Conservation (phyloP, 2,797 vertebrate species). For the Sebastes jordani region DNA sequence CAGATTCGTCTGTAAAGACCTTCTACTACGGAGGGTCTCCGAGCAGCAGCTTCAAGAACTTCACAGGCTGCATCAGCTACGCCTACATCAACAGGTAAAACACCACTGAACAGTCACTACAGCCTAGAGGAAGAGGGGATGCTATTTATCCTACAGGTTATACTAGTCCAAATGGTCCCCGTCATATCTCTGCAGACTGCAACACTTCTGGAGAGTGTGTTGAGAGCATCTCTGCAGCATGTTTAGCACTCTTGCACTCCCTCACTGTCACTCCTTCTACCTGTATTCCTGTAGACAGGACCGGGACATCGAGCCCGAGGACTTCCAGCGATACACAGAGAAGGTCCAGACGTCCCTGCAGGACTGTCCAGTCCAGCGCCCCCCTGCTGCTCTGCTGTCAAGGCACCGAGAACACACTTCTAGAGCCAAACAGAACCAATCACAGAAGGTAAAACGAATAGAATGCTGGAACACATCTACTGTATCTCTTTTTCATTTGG, state of each 20-base stretch:
- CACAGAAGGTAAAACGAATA: slow-evolving; percentile 83
- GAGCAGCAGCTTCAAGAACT: slow-evolving; percentile 87
- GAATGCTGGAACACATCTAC: not conserved
- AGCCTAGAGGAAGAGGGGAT: not conserved
- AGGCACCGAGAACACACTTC: slow-evolving; percentile 82
- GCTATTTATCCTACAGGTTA: not conserved
- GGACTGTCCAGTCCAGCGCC: slow-evolving; percentile 90
- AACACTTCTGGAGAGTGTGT: not conserved
- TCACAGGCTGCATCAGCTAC: slow-evolving; percentile 96
- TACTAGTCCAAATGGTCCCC: not conserved
- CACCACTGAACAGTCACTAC: not conserved
- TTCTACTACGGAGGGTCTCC: slow-evolving; percentile 94
- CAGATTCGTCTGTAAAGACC: slow-evolving; percentile 66
- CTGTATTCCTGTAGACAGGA: slow-evolving; percentile 82
- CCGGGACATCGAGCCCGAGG: slow-evolving; percentile 93
- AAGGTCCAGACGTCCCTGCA: slow-evolving; percentile 90
- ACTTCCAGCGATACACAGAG: slow-evolving; percentile 94
- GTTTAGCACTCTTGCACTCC: not conserved
- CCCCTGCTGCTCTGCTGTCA: slow-evolving; percentile 83
- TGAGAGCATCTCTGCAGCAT: not conserved
- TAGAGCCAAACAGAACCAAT: slow-evolving; percentile 79
- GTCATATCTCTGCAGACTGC: not conserved
- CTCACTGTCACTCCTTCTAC: not conserved
- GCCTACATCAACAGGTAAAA: slow-evolving; percentile 93
- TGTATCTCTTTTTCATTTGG: not conserved